Conservation (phyloP, 2,888 invertebrate species). For the Andricus quercusramuli region DNA sequence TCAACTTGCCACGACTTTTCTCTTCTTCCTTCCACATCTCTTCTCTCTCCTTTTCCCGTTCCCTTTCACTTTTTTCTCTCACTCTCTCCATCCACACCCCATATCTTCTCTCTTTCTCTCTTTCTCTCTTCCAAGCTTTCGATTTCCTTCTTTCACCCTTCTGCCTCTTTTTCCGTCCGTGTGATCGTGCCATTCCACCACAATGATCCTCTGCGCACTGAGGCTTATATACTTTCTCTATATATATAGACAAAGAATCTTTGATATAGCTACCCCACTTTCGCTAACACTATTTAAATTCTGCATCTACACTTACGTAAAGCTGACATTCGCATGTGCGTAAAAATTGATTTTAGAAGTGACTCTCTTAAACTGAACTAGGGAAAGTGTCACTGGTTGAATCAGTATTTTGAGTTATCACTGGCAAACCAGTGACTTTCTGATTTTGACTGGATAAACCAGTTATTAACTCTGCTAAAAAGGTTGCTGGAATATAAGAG, state of each 20-base stretch:
- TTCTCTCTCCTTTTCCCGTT: slow-evolving; percentile 40
- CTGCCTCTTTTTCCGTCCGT: slow-evolving; percentile 63
- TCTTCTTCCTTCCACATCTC: slow-evolving; percentile 16
- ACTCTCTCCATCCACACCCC: slow-evolving; percentile 15
- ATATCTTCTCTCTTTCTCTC: slow-evolving; percentile 48
- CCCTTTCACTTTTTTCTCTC: slow-evolving; percentile 43
- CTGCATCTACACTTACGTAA: slow-evolving; percentile 47
- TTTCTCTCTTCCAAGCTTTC: slow-evolving; percentile 35
- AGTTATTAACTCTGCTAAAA: too few species aligned
- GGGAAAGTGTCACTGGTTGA: too few species aligned
- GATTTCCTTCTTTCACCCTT: slow-evolving; percentile 49
- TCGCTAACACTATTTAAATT: slow-evolving; percentile 47
- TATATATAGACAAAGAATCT: slow-evolving; percentile 21
- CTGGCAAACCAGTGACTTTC: too few species aligned
- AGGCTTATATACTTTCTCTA: slow-evolving; percentile 56
- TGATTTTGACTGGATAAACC: too few species aligned
- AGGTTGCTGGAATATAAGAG: too few species aligned
- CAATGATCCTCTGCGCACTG: slow-evolving; percentile 69
- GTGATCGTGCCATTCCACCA: slow-evolving; percentile 71
- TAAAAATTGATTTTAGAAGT: neutral
- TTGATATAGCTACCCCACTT: slow-evolving; percentile 50
- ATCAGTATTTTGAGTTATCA: too few species aligned
- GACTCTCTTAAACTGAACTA: too few species aligned
- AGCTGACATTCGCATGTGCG: slow-evolving; percentile 35
- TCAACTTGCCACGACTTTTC: slow-evolving; percentile 35